Conservation (phyloP, 2,113 vertebrate genomes). For the Hypomesus transpacificus region DNA sequence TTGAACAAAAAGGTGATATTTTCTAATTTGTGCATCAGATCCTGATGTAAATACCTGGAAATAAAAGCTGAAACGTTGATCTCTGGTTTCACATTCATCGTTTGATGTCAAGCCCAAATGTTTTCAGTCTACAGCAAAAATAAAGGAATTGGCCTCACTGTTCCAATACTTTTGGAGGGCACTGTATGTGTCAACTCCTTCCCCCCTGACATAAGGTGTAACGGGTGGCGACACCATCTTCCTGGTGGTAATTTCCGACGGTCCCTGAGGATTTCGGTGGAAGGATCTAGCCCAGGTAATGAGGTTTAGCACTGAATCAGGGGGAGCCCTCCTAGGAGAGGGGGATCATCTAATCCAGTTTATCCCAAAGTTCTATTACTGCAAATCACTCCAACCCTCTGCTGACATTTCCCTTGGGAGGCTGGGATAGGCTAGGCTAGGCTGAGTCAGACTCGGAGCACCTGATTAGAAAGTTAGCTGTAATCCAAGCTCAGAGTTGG, state of each 20-base stretch:
- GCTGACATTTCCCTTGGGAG: constrained; percentile 40
- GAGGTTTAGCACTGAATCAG: constrained; percentile 31
- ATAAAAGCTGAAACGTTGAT: no score
- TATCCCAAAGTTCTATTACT: constrained; percentile 56
- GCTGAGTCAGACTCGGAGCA: constrained; percentile 45
- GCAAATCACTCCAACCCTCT: constrained; percentile 42
- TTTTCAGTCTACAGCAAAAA: no score
- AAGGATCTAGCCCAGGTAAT: constrained; percentile 45
- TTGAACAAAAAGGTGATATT: no score
- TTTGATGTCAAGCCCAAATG: no score
- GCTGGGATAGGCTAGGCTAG: constrained; percentile 19
- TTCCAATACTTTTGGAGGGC: no score
- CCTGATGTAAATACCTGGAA: no score
- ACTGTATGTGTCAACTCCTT: constrained; percentile 14
- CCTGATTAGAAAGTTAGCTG: constrained; percentile 20
- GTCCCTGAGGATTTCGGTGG: constrained; percentile 16
- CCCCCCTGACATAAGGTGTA: constrained; percentile 6
- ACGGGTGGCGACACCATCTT: constrained; percentile 47
- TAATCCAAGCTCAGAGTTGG: constrained; percentile 17
- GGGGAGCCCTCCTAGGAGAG: constrained; percentile 14
- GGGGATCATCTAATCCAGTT: constrained; percentile 59
- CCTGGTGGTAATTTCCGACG: constrained; percentile 34
- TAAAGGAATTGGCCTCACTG: no score
- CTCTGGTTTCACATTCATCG: no score
- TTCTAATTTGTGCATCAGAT: no score